Percentiles rank a stretch among this genome's conserved stretches.
Evolutionary conservation across 2,888 invertebrate species (phyloP).

Genomic region (Phyto melanocephala): DNA sequence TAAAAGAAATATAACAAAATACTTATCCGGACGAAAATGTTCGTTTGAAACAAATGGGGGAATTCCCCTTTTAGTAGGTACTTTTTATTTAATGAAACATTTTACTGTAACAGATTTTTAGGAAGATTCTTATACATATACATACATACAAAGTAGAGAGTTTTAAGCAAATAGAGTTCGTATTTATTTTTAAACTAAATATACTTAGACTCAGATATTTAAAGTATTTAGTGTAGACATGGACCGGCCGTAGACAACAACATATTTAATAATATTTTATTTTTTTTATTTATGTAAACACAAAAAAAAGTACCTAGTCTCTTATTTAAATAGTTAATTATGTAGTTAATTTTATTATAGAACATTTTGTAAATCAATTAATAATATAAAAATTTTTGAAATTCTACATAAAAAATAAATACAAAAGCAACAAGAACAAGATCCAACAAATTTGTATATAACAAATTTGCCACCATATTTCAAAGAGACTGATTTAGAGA

Average conservation of each 20-base stretch:
- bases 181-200: conserved; percentile 21
- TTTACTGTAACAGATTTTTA: too few relatives aligned
- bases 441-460: conserved; percentile 99
- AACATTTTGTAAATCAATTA: neutral
- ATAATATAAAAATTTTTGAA: conserved; percentile 4
- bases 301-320: too few relatives aligned
- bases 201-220: conserved; percentile 51
- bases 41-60: too few relatives aligned
- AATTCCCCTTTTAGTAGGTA: too few relatives aligned
- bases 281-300: conserved; percentile 20
- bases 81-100: too few relatives aligned
- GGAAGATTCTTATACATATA: too few relatives aligned
- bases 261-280: neutral
- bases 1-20: too few relatives aligned
- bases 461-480: conserved; percentile 97
- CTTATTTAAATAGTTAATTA: conserved; percentile 23
- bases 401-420: neutral
- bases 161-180: neutral
- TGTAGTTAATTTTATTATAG: conserved; percentile 7
- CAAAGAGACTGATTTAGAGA: conserved; percentile 97
- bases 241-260: conserved; percentile 62
- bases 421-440: conserved; percentile 97
- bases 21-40: too few relatives aligned
- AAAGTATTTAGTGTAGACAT: conserved; percentile 63
- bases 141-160: too few relatives aligned